Conservation (phyloP, 1,140 invertebrate genomes). For the Plutomurus gul region DNA sequence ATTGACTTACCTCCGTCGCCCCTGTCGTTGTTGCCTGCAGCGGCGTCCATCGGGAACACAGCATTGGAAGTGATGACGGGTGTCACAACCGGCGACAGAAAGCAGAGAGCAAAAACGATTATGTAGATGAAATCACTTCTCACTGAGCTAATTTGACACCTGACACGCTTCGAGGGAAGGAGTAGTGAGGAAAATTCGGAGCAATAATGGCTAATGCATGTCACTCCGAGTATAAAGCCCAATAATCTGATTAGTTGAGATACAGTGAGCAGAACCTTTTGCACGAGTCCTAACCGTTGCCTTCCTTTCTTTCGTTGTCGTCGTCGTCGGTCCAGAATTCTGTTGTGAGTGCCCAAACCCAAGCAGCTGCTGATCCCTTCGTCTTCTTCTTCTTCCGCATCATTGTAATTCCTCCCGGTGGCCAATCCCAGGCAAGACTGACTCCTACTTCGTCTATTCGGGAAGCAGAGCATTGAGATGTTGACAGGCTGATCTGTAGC, state of each 20-base stretch:
- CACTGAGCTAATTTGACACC: constrained; percentile 52
- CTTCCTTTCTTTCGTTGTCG: background rate
- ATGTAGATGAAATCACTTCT: constrained; percentile 54
- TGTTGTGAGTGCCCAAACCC: background rate
- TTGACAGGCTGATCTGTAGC: background rate
- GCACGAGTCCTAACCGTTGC: background rate
- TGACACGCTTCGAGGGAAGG: constrained; percentile 42
- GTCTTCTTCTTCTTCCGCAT: background rate
- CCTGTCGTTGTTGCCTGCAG: constrained; percentile 8
- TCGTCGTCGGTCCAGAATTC: constrained; percentile 8
- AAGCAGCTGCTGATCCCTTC: background rate
- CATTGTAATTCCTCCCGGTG: background rate
- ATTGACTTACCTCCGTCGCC: constrained; percentile 14
- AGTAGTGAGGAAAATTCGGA: constrained; percentile 33
- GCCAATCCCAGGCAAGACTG: background rate
- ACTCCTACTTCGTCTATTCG: background rate
- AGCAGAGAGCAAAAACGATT: constrained; percentile 45
- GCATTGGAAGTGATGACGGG: constrained; percentile 52
- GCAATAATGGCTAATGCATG: constrained; percentile 50
- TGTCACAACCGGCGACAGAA: constrained; percentile 49
- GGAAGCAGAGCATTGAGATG: background rate
- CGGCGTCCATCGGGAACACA: constrained; percentile 37
- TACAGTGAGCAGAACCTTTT: background rate
- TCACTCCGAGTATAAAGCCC: constrained; percentile 44
- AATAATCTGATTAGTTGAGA: constrained; percentile 48